phyloP scores from a whole-genome alignment of 2,888 invertebrate species.

The Eupithecia pulchellata region DNA sequence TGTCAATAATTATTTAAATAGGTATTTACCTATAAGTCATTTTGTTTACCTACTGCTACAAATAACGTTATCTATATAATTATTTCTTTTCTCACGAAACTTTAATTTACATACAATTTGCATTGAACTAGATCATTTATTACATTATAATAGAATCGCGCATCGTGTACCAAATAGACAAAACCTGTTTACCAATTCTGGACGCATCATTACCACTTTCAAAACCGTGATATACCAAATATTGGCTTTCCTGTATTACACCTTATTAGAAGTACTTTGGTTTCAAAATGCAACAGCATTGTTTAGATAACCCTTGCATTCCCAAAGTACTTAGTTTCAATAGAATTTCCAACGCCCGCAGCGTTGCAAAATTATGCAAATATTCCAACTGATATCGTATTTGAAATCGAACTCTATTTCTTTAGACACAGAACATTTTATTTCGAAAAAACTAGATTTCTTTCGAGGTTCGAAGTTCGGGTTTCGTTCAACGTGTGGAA shows the following conservation, averaged over 20 bases:
- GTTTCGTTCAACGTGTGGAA: constrained; percentile 12
- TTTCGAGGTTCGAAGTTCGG: neutral
- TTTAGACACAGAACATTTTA: constrained; percentile 26
- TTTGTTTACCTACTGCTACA: no score
- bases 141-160: constrained; percentile 60
- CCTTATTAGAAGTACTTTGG: constrained; percentile 42
- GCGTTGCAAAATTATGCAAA: constrained; percentile 70
- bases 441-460: neutral
- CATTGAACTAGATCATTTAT: constrained; percentile 64
- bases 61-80: neutral
- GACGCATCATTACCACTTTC: constrained; percentile 70
- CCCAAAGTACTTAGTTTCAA: constrained; percentile 52
- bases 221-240: constrained; percentile 23
- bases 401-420: constrained; percentile 35
- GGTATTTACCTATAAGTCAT: no score
- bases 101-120: constrained; percentile 46
- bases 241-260: constrained; percentile 12
- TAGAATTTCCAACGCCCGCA: constrained; percentile 61
- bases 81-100: constrained; percentile 69
- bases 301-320: constrained; percentile 49
- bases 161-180: constrained; percentile 76
- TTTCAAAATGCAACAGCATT: constrained; percentile 29
- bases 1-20: no score
- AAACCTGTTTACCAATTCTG: constrained; percentile 81
- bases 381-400: constrained; percentile 48